Evolutionary conservation across 2,797 vertebrate genomes (phyloP).

Genomic region (Cichlasoma orientale): DNA sequence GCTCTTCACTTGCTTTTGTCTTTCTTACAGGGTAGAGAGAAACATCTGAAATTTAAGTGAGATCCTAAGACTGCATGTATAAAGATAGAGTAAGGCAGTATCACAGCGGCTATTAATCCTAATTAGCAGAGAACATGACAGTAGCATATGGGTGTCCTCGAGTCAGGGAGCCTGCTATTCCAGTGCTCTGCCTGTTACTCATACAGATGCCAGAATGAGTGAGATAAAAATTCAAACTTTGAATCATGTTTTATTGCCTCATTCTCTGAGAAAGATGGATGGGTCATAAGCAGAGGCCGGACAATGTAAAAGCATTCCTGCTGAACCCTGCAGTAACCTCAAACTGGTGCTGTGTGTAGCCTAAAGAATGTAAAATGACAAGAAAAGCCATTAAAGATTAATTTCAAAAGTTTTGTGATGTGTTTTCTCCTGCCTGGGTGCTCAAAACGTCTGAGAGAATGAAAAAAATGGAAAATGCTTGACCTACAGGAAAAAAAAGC

Average conservation of each 20-base stretch:
- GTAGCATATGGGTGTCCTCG: slow-evolving; percentile 66
- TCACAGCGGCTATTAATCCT: slow-evolving; percentile 74
- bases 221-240: slow-evolving; percentile 53
- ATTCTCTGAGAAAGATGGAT: slow-evolving; percentile 59
- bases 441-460: slow-evolving; percentile 40
- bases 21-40: slow-evolving; percentile 1
- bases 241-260: slow-evolving; percentile 37
- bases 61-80: slow-evolving; percentile 33
- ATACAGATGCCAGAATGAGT: slow-evolving; percentile 43
- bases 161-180: slow-evolving; percentile 47
- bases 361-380: slow-evolving; percentile 36
- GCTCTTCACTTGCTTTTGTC: slow-evolving; percentile 3
- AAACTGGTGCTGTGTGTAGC: slow-evolving; percentile 7
- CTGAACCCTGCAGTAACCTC: slow-evolving; percentile 45
- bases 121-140: slow-evolving; percentile 76
- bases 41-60: slow-evolving; percentile 40
- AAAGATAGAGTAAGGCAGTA: slow-evolving; percentile 38
- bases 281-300: slow-evolving; percentile 23
- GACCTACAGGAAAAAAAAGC: slow-evolving; percentile 39
- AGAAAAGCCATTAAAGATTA: slow-evolving; percentile 54
- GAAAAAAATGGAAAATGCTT: slow-evolving; percentile 32
- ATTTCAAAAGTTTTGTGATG: slow-evolving; percentile 42
- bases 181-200: slow-evolving; percentile 42
- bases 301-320: slow-evolving; percentile 60
- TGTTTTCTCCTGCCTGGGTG: slow-evolving; percentile 1